Evolutionary conservation across 1,140 invertebrate genomes (phyloP).

Genomic region (Pogonus chalceus): DNA sequence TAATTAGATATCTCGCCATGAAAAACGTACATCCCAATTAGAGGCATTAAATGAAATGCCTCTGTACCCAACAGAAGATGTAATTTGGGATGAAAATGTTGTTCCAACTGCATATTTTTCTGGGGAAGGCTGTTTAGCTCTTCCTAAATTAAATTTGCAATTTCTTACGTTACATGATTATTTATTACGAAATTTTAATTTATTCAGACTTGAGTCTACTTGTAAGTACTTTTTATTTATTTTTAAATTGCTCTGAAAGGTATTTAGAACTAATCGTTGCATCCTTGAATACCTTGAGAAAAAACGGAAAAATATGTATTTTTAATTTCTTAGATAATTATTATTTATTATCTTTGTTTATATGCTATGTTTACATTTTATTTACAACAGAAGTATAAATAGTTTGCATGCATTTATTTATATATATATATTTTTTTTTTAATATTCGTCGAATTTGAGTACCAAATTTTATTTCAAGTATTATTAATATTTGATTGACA

Average conservation of each 20-base stretch:
- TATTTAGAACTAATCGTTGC: no score
- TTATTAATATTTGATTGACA: no score
- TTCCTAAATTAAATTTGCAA: constrained; percentile 97
- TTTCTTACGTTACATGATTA: constrained; percentile 99
- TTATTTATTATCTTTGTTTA: no score
- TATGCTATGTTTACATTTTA: no score
- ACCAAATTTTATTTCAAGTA: no score
- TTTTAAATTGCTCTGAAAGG: neutral
- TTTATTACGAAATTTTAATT: constrained; percentile 91
- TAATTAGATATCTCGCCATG: constrained; percentile 69
- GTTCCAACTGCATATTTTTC: constrained; percentile 96
- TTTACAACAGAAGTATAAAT: no score
- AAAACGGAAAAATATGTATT: no score
- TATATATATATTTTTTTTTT: no score
- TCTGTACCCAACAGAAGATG: constrained; percentile 93
- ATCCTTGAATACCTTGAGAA: no score
- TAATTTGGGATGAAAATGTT: constrained; percentile 99
- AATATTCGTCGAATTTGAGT: no score
- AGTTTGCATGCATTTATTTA: no score
- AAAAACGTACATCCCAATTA: constrained; percentile 81
- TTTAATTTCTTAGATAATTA: no score
- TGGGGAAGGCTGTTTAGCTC: constrained; percentile 86
- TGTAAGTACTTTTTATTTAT: constrained; percentile 52
- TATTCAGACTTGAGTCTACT: constrained; percentile 96
- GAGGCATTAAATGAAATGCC: constrained; percentile 97